Evolutionary conservation across 2,888 invertebrate genomes (phyloP).

Genomic region (Latrodectus hesperus): DNA sequence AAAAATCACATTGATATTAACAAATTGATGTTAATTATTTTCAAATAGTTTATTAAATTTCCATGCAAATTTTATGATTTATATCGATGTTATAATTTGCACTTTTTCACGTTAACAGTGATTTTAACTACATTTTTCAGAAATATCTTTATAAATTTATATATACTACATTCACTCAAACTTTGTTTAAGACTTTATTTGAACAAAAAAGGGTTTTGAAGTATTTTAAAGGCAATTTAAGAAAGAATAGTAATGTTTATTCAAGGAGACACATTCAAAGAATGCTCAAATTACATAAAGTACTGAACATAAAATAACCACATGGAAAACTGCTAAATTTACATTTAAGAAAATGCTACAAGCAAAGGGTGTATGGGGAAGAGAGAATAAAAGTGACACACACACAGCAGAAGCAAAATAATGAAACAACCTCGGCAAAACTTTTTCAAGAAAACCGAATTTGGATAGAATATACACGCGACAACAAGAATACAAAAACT

Average conservation of each 20-base stretch:
- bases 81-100: no score
- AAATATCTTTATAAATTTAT: no score
- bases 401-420: background rate
- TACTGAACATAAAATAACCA: background rate
- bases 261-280: background rate
- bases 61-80: no score
- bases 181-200: no score
- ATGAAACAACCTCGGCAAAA: conserved; percentile 37
- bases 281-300: background rate
- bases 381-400: conserved; percentile 11
- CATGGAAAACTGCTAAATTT: background rate
- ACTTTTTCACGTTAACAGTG: no score
- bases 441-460: conserved; percentile 50
- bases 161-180: no score
- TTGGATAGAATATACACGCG: conserved; percentile 55
- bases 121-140: no score
- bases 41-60: no score
- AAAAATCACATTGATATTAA: no score
- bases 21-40: no score
- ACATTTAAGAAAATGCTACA: background rate
- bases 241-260: background rate
- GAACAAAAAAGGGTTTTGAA: no score
- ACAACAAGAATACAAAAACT: conserved; percentile 20
- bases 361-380: background rate
- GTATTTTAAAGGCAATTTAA: no score